Base-by-base conservation (phyloP, 1,140 invertebrate genomes). In the Laodelphax striatellus region DNA sequence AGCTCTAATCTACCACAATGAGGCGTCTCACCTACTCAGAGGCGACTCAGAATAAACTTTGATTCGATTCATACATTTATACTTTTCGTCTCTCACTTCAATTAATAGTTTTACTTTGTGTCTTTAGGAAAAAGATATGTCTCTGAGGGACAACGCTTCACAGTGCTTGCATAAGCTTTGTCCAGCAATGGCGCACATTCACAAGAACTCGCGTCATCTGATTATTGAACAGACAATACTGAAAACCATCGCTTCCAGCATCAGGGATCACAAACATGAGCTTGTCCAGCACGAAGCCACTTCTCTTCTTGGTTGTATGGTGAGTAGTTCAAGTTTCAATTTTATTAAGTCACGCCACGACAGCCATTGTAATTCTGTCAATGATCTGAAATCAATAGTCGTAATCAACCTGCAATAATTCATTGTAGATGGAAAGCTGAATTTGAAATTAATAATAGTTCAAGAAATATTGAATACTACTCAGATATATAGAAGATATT, bases 111-210 rank as follows among this genome's bases (percentile, higher is more conserved):
- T 38, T 38, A 38, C 11, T 38, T 38, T 38, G 9, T 38, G 34
- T 38, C 34, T 68, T 41, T 56, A 75, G 67, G 86, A 85, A 63
- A 86, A 85, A 62, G 94, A 97, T 71, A 76, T 95, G 60, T 87
- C 92, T 1, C 71, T 97, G 55, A 77, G 84, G 52, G 90, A 93
- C 62, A 83, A 79, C 70, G 81, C 92, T n/a, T 81, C 82, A 0
- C 75, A 87, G 63, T 86, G 85, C 67, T 70, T 97, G 16, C 69
- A 87, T 80, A 72, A 77, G 69, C 58, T 80, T 82, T 67, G 79
- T 77, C 58, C 80, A 79, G 14, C 78, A 78, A 69, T 80, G 83
- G 22, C 75, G 80, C 46, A 21, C 8, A 43, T 62, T 38, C 63
- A 61, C 42, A 19, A 55, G 14, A 43, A 63, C 42, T 55, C 73